A percentile compares a stretch with the other conserved stretches of the same genome.
These are phyloP conservation scores for Todiramphus saurophagus DNA, from an alignment of 2,113 vertebrate genomes.

Conservation along the genomic window DNA sequence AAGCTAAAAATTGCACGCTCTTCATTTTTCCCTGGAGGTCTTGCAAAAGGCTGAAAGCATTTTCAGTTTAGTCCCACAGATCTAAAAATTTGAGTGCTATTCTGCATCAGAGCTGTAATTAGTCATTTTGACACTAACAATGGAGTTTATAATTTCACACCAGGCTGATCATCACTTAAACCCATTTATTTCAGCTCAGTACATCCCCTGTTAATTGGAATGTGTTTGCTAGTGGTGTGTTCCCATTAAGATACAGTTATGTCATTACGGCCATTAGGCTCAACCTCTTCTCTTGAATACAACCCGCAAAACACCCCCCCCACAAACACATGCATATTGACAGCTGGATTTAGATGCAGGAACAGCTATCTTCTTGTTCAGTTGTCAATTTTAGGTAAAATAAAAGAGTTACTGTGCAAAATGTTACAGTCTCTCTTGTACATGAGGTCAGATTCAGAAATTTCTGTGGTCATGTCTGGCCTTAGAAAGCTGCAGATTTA, in stretches of 20 bases:
- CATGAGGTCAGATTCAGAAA: neutral
- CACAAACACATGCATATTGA: neutral
- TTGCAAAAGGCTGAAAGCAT: neutral
- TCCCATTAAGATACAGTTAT: neutral
- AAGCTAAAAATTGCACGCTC: neutral
- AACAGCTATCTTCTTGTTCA: neutral
- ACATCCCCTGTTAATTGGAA: constrained; percentile 22
- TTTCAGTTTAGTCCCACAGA: neutral
- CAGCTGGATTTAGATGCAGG: neutral
- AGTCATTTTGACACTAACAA: constrained; percentile 38
- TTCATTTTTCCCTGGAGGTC: neutral
- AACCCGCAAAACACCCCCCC: neutral
- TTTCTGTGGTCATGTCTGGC: neutral
- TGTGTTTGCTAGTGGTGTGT: constrained; percentile 15
- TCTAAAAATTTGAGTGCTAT: neutral
- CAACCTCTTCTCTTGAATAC: neutral
- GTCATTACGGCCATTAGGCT: neutral
- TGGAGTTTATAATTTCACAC: constrained; percentile 55
- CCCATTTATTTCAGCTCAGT: constrained; percentile 28
- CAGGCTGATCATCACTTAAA: constrained; percentile 54
- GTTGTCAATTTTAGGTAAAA: neutral
- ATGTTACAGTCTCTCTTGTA: neutral
- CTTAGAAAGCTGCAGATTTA: neutral
- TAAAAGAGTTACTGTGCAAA: neutral
- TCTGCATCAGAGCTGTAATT: constrained; percentile 31